These are phyloP conservation scores for Luffia ferchaultella DNA, from an alignment of 2,888 invertebrate genomes.

Conservation along the genomic window DNA sequence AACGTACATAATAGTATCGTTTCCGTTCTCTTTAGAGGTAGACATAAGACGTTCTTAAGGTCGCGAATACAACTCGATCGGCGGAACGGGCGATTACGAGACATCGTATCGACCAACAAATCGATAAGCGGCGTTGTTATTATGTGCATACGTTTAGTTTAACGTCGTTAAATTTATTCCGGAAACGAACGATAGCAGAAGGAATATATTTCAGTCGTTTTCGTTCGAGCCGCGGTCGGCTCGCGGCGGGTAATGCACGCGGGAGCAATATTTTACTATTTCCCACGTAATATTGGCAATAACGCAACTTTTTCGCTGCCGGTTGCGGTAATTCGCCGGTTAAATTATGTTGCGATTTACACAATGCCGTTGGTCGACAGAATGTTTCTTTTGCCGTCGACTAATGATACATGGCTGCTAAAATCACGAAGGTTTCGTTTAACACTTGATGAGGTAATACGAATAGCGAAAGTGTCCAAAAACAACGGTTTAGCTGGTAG, in stretches of 20 bases:
- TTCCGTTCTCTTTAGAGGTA: too few species aligned
- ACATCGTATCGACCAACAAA: conserved; percentile 8
- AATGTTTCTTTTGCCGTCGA: conserved; percentile 26
- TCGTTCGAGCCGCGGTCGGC: conserved; percentile 1
- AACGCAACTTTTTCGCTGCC: conserved; percentile 34
- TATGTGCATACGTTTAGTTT: conserved; percentile 33
- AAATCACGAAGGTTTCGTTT: too few species aligned
- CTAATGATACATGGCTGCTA: too few species aligned
- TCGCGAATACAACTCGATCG: too few species aligned
- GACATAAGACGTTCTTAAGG: too few species aligned
- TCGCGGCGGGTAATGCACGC: conserved; percentile 13
- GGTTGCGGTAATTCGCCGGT: conserved; percentile 5
- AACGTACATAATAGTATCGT: too few species aligned
- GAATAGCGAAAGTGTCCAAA: too few species aligned
- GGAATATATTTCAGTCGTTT: conserved; percentile 2
- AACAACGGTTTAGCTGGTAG: too few species aligned
- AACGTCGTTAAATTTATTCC: conserved; percentile 31
- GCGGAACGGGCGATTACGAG: neutral
- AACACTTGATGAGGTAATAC: too few species aligned
- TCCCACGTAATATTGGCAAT: conserved; percentile 40
- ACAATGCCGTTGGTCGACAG: conserved; percentile 36
- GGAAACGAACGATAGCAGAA: conserved; percentile 20
- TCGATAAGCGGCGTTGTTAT: conserved; percentile 21
- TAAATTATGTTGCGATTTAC: conserved; percentile 30
- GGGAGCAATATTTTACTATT: conserved; percentile 41